A percentile compares a stretch with the other conserved stretches of the same genome.
Evolutionary conservation across 2,797 vertebrate species (phyloP).

Genomic region (Neosalanx taihuensis): DNA sequence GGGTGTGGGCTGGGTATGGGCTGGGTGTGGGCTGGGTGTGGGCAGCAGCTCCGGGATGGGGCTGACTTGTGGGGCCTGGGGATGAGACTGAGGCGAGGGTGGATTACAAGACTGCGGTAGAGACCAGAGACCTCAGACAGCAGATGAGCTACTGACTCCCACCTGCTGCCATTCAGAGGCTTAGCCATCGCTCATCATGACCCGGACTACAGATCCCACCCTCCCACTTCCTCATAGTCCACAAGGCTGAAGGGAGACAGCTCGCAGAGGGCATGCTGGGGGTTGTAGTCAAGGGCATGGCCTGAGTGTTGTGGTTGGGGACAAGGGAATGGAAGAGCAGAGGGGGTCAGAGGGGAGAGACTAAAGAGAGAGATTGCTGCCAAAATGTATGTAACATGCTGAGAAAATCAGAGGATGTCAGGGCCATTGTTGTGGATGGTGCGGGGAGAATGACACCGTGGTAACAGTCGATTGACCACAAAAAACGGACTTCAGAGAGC

Average conservation of each 20-base stretch:
- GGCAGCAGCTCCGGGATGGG: background rate
- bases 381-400: constrained; percentile 7
- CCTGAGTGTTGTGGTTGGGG: constrained; percentile 43
- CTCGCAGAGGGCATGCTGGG: constrained; percentile 32
- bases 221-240: constrained; percentile 53
- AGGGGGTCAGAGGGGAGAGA: constrained; percentile 24
- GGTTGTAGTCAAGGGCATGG: constrained; percentile 31
- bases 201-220: constrained; percentile 43
- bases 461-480: too few relatives aligned
- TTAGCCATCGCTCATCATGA: constrained; percentile 55
- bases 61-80: constrained; percentile 26
- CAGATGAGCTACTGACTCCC: constrained; percentile 41
- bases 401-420: background rate
- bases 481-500: background rate
- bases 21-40: too few relatives aligned
- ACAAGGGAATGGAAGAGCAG: constrained; percentile 18
- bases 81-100: constrained; percentile 48
- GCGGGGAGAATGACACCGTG: background rate
- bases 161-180: constrained; percentile 50
- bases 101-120: constrained; percentile 19
- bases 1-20: too few relatives aligned
- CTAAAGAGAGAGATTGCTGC: constrained; percentile 4
- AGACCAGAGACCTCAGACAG: constrained; percentile 26
- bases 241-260: constrained; percentile 36
- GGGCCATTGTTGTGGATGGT: background rate